These are phyloP conservation scores for Dendrocopos noguchii DNA, from an alignment of 2,113 vertebrate genomes.

Conservation along the genomic window DNA sequence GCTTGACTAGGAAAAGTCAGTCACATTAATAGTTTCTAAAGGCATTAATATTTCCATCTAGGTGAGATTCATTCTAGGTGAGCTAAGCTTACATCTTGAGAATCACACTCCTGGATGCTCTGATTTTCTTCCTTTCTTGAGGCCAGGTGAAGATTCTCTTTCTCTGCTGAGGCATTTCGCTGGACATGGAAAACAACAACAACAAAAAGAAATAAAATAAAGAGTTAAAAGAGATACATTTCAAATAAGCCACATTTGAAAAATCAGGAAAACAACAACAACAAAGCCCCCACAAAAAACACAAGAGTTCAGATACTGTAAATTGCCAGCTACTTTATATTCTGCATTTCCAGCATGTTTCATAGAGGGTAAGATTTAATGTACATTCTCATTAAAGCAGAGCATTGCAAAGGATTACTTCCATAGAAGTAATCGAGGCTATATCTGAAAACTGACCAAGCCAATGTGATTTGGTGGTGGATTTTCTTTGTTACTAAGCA, in stretches of 20 bases:
- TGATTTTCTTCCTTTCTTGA: slow-evolving; percentile 63
- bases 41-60: not conserved
- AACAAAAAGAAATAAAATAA: not conserved
- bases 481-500: not conserved
- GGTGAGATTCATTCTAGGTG: not conserved
- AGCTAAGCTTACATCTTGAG: slow-evolving; percentile 75
- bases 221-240: not conserved
- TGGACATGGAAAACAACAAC: not conserved
- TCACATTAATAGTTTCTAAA: fast-evolving
- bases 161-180: slow-evolving; percentile 41
- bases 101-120: slow-evolving; percentile 56
- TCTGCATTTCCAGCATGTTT: not conserved
- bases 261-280: not conserved
- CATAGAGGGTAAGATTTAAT: not conserved
- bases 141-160: slow-evolving; percentile 13
- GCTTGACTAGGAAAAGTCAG: not conserved
- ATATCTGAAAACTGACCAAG: not conserved
- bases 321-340: not conserved
- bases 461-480: not conserved
- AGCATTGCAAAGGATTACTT: not conserved
- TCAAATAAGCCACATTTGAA: not conserved
- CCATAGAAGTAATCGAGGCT: not conserved
- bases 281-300: not conserved
- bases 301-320: not conserved
- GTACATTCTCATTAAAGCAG: not conserved